A percentile compares a stretch with the other conserved stretches of the same genome.
phyloP scores from a whole-genome alignment of 2,113 vertebrate genomes.

The Epinephelus moara region DNA sequence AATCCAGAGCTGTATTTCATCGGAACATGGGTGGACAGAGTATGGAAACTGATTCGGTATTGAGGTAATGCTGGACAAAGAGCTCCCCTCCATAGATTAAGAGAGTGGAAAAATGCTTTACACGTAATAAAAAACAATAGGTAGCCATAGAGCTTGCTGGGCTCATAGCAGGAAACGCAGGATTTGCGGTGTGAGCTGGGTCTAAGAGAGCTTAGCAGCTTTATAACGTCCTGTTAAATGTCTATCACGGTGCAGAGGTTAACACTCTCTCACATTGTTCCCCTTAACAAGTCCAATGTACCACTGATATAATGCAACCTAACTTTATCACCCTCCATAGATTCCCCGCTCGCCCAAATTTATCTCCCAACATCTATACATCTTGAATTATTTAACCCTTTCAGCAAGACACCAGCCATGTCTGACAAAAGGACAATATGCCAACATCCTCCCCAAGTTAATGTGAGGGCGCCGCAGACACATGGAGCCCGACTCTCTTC shows the following conservation, averaged over 20 bases:
- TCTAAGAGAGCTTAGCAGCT: slow-evolving; percentile 56
- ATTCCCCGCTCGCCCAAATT: background rate
- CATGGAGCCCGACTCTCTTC: slow-evolving; percentile 70
- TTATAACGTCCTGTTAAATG: slow-evolving; percentile 53
- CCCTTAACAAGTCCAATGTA: slow-evolving; percentile 27
- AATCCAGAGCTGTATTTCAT: slow-evolving; percentile 61
- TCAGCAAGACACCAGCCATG: slow-evolving; percentile 34
- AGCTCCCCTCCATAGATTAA: slow-evolving; percentile 55
- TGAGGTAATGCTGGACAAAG: slow-evolving; percentile 51
- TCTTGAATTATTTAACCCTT: slow-evolving; percentile 59
- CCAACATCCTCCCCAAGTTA: slow-evolving; percentile 64
- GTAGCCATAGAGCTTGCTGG: slow-evolving; percentile 67
- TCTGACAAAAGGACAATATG: slow-evolving; percentile 63
- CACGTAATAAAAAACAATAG: slow-evolving; percentile 77
- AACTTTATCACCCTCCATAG: background rate
- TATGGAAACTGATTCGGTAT: slow-evolving; percentile 34
- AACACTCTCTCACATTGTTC: slow-evolving; percentile 55
- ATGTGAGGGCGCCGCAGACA: slow-evolving; percentile 66
- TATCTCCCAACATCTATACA: slow-evolving; percentile 16
- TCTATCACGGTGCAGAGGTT: slow-evolving; percentile 62
- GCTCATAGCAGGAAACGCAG: slow-evolving; percentile 64
- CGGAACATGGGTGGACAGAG: slow-evolving; percentile 33
- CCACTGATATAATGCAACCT: slow-evolving; percentile 6
- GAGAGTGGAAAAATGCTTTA: slow-evolving; percentile 74
- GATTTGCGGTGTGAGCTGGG: slow-evolving; percentile 57